Evolutionary conservation across 2,888 invertebrate species (phyloP).

Genomic region (Carterocephalus palaemon): DNA sequence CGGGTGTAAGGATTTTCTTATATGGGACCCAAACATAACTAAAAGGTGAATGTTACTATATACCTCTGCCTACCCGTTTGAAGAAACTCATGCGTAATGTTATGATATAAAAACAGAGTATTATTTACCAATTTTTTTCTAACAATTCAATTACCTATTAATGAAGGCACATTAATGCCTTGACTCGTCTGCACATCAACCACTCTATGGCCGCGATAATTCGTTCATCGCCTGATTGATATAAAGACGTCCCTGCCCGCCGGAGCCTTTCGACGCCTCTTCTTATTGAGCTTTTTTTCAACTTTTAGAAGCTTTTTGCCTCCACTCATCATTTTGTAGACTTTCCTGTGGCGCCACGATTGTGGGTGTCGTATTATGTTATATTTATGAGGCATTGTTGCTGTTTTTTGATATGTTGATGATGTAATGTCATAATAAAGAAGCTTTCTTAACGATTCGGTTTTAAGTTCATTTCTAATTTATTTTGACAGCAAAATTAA

Average conservation of each 20-base stretch:
- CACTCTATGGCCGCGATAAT: slow-evolving; percentile 27
- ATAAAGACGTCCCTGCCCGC: slow-evolving; percentile 45
- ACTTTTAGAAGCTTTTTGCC: slow-evolving; percentile 54
- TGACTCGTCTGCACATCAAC: slow-evolving; percentile 1
- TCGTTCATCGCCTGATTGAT: slow-evolving; percentile 39
- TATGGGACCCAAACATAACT: too few relatives aligned
- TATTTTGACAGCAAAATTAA: too few relatives aligned
- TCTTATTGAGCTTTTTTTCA: slow-evolving; percentile 50
- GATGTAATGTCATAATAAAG: too few relatives aligned
- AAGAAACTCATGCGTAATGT: too few relatives aligned
- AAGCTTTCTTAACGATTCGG: too few relatives aligned
- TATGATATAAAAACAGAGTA: too few relatives aligned
- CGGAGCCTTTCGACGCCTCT: slow-evolving; percentile 42
- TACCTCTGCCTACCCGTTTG: too few relatives aligned
- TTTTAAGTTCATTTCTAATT: too few relatives aligned
- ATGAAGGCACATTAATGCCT: background rate
- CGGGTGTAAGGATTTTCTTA: too few relatives aligned
- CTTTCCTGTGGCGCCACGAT: slow-evolving; percentile 44
- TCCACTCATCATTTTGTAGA: slow-evolving; percentile 15
- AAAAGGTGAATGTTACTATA: too few relatives aligned
- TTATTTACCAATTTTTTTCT: too few relatives aligned
- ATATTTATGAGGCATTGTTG: slow-evolving; percentile 16
- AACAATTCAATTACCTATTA: too few relatives aligned
- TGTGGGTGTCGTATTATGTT: slow-evolving; percentile 50
- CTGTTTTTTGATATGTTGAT: background rate